Evolutionary conservation across 2,113 vertebrate species (phyloP).

Genomic region (Takifugu bimaculatus): DNA sequence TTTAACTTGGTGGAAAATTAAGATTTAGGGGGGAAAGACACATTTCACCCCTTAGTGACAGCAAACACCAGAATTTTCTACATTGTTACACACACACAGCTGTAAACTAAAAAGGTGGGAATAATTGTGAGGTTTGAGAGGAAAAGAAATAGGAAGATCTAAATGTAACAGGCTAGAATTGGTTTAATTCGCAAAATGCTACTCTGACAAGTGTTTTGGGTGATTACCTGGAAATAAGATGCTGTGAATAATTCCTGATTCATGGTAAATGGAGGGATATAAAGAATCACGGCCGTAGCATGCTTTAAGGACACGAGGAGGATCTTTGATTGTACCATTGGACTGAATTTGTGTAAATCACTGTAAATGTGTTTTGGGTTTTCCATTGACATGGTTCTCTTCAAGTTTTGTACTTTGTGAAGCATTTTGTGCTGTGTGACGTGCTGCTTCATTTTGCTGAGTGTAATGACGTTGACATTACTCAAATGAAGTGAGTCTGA

Average conservation of each 20-base stretch:
- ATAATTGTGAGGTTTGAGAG: not conserved
- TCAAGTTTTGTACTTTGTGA: constrained; percentile 61
- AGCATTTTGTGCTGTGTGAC: constrained; percentile 48
- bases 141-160: not conserved
- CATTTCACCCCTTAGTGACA: constrained; percentile 6
- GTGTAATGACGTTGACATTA: constrained; percentile 48
- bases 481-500: constrained; percentile 47
- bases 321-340: constrained; percentile 34
- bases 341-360: constrained; percentile 62
- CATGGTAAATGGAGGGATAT: not conserved
- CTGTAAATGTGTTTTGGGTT: constrained; percentile 64
- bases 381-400: constrained; percentile 55
- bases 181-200: constrained; percentile 2
- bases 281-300: constrained; percentile 15
- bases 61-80: constrained; percentile 11
- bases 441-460: constrained; percentile 46
- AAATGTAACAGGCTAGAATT: constrained; percentile 7
- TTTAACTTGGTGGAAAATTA: constrained; percentile 8
- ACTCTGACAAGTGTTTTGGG: not conserved
- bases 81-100: not conserved
- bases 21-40: constrained; percentile 9
- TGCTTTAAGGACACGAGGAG: constrained; percentile 17
- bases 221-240: constrained; percentile 24
- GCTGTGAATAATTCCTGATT: not conserved
- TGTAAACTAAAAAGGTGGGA: constrained; percentile 12